Conservation (phyloP, 2,888 invertebrate species). For the Ditula angustiorana region DNA sequence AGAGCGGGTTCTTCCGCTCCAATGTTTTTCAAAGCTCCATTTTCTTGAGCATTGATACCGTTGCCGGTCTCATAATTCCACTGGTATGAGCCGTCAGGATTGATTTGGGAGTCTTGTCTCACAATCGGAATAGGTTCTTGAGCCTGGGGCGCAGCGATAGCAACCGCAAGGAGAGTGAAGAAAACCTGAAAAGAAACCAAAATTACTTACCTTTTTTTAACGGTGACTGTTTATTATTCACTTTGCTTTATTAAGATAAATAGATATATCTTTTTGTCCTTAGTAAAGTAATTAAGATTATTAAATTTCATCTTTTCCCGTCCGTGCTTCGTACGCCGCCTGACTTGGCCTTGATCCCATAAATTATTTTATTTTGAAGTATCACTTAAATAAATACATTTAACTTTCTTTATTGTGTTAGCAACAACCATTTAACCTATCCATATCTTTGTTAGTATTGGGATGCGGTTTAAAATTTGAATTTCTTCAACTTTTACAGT, state of each 20-base stretch:
- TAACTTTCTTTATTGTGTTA: background rate
- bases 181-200: constrained; percentile 65
- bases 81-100: constrained; percentile 86
- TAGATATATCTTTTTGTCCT: too few species aligned
- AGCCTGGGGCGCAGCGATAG: constrained; percentile 72
- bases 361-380: too few species aligned
- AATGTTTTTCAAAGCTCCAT: constrained; percentile 82
- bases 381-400: too few species aligned
- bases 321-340: too few species aligned
- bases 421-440: background rate
- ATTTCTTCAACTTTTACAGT: constrained; percentile 54
- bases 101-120: constrained; percentile 79
- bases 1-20: constrained; percentile 81
- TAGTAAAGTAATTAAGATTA: too few species aligned
- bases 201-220: too few species aligned
- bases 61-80: constrained; percentile 87
- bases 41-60: constrained; percentile 86
- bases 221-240: too few species aligned
- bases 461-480: background rate
- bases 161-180: constrained; percentile 68
- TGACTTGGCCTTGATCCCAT: too few species aligned
- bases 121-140: constrained; percentile 80
- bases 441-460: background rate
- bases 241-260: too few species aligned
- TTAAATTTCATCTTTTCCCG: too few species aligned